Evolutionary conservation across 2,888 invertebrate species (phyloP).

Genomic region (Aethes cnicana): DNA sequence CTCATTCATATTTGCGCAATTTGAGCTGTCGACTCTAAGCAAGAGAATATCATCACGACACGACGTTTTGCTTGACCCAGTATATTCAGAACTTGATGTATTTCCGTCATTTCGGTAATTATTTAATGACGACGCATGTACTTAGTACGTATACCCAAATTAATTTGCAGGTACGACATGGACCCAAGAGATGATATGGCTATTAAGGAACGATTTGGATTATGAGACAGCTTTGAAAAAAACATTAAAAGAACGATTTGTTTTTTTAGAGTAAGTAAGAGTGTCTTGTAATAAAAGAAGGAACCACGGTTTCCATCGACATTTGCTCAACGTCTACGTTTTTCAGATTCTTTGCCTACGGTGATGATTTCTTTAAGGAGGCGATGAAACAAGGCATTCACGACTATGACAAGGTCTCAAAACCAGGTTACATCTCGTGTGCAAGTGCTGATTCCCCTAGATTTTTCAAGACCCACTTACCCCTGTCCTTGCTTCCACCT

Average conservation of each 20-base stretch:
- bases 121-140: too few relatives aligned
- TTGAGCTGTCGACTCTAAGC: too few relatives aligned
- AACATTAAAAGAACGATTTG: conserved; percentile 81
- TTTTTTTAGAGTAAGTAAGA: conserved; percentile 77
- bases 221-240: conserved; percentile 79
- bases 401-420: neutral
- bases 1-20: too few relatives aligned
- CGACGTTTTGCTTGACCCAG: neutral
- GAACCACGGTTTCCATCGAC: too few relatives aligned
- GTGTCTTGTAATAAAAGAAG: neutral
- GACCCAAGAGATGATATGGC: conserved; percentile 89
- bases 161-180: conserved; percentile 81
- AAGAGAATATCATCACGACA: neutral
- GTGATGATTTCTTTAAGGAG: too few relatives aligned
- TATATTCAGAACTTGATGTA: too few relatives aligned
- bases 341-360: neutral
- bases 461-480: conserved; percentile 83
- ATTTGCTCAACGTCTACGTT: too few relatives aligned
- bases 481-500: conserved; percentile 85
- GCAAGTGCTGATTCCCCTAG: conserved; percentile 33
- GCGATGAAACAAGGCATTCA: too few relatives aligned
- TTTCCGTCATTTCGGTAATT: too few relatives aligned
- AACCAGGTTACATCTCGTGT: neutral
- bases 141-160: neutral
- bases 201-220: conserved; percentile 85